Percentiles rank a stretch among this genome's conserved stretches.
Evolutionary conservation across 2,888 invertebrate genomes (phyloP).

Genomic region (Rhamphomyia laevipes): DNA sequence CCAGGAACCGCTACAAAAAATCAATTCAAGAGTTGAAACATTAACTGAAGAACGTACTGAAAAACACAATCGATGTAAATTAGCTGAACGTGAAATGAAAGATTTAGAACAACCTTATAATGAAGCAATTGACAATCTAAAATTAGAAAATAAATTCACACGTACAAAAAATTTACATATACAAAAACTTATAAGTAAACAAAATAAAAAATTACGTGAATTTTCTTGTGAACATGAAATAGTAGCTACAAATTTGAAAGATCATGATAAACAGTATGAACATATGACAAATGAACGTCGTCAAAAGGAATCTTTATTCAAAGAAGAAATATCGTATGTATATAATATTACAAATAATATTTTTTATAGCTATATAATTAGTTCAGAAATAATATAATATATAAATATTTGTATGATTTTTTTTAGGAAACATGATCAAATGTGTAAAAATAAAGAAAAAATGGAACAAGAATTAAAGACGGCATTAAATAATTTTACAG

Average conservation of each 20-base stretch:
- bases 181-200: slow-evolving; percentile 51
- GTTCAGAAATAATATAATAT: neutral
- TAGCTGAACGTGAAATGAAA: slow-evolving; percentile 70
- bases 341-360: neutral
- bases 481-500: slow-evolving; percentile 53
- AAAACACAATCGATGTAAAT: slow-evolving; percentile 72
- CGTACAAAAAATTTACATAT: slow-evolving; percentile 56
- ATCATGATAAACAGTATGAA: slow-evolving; percentile 28
- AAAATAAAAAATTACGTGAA: slow-evolving; percentile 46
- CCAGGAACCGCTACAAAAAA: slow-evolving; percentile 65
- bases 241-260: slow-evolving; percentile 44
- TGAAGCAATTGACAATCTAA: slow-evolving; percentile 64
- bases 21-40: slow-evolving; percentile 60
- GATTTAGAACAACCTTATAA: slow-evolving; percentile 67
- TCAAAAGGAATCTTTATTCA: slow-evolving; percentile 34
- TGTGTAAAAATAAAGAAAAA: slow-evolving; percentile 47
- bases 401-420: slow-evolving; percentile 3
- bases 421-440: slow-evolving; percentile 45
- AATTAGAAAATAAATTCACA: slow-evolving; percentile 63
- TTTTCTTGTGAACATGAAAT: slow-evolving; percentile 49
- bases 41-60: slow-evolving; percentile 62
- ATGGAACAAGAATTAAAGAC: slow-evolving; percentile 48
- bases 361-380: neutral
- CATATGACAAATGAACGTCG: slow-evolving; percentile 36
- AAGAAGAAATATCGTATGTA: slow-evolving; percentile 32